These are phyloP conservation scores for Siderastrea radians DNA, from an alignment of 92 coral and sea anemone species.

Conservation along the genomic window DNA sequence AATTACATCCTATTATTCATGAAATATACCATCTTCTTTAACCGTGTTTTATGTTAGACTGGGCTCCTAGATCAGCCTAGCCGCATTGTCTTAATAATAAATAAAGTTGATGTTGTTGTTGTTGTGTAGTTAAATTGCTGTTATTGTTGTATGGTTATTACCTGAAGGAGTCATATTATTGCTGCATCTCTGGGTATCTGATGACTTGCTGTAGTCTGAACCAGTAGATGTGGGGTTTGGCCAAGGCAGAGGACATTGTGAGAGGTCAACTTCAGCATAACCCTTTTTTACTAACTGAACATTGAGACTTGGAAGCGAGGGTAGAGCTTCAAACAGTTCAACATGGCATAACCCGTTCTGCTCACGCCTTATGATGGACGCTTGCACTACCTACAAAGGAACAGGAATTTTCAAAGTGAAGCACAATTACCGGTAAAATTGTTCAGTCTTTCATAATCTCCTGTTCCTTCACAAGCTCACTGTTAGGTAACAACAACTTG, in stretches of 20 bases:
- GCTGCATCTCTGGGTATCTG: neutral
- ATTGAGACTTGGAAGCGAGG: constrained; percentile 27
- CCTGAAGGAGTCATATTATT: neutral
- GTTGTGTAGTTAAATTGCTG: too few species aligned
- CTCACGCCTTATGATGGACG: constrained; percentile 23
- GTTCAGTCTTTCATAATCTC: too few species aligned
- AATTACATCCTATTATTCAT: too few species aligned
- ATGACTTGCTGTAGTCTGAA: neutral
- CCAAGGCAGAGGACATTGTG: neutral
- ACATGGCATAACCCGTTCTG: constrained; percentile 16
- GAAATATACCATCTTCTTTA: too few species aligned
- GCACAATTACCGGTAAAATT: too few species aligned
- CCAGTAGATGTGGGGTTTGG: neutral
- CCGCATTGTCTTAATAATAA: too few species aligned
- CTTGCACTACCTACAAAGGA: constrained; percentile 19
- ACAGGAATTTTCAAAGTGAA: neutral
- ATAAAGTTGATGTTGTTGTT: too few species aligned
- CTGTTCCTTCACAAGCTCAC: too few species aligned
- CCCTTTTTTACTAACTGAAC: constrained; percentile 26
- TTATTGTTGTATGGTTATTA: neutral
- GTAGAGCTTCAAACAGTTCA: constrained; percentile 31
- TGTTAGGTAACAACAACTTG: too few species aligned
- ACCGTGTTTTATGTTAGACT: too few species aligned
- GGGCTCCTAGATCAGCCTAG: too few species aligned
- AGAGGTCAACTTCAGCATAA: constrained; percentile 3